Evolutionary conservation across 2,797 vertebrate species (phyloP).

Genomic region (Oreonectes daqikongensis): DNA sequence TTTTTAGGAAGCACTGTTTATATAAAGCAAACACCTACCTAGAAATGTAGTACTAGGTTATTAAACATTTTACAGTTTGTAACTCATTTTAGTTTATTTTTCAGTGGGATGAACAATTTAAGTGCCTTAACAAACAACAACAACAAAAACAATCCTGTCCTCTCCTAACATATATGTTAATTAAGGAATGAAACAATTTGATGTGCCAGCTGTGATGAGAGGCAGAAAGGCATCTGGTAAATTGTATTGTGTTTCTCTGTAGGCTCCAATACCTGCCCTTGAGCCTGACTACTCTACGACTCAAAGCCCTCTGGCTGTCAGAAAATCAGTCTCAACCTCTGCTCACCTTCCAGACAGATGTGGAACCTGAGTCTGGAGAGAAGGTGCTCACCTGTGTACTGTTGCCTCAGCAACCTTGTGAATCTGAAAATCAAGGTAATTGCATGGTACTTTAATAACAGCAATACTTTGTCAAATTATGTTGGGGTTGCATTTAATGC

Average conservation of each 20-base stretch:
- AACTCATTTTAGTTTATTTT: too few species aligned
- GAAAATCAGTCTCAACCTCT: conserved; percentile 98
- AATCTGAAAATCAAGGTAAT: conserved; percentile 84
- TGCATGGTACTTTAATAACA: conserved; percentile 46
- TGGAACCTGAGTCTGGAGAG: conserved; percentile 85
- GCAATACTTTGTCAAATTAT: neutral
- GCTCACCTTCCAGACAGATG: conserved; percentile 95
- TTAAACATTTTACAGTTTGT: too few species aligned
- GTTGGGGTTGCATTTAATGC: neutral
- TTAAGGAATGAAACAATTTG: neutral
- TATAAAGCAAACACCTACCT: too few species aligned
- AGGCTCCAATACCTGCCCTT: conserved; percentile 89
- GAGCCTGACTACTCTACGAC: conserved; percentile 86
- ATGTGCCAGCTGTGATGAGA: neutral
- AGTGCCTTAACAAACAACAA: too few species aligned
- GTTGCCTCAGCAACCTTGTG: conserved; percentile 91
- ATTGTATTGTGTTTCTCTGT: conserved; percentile 19
- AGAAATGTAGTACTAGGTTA: too few species aligned
- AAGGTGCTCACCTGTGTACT: conserved; percentile 97
- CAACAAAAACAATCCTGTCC: too few species aligned
- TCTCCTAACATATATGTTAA: too few species aligned
- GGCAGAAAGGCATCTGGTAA: neutral
- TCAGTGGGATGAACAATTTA: too few species aligned
- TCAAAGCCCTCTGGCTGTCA: conserved; percentile 97
- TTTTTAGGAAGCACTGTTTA: too few species aligned